phyloP scores from a whole-genome alignment of 2,888 invertebrate species.

The Prosopocoilus inquinatus region DNA sequence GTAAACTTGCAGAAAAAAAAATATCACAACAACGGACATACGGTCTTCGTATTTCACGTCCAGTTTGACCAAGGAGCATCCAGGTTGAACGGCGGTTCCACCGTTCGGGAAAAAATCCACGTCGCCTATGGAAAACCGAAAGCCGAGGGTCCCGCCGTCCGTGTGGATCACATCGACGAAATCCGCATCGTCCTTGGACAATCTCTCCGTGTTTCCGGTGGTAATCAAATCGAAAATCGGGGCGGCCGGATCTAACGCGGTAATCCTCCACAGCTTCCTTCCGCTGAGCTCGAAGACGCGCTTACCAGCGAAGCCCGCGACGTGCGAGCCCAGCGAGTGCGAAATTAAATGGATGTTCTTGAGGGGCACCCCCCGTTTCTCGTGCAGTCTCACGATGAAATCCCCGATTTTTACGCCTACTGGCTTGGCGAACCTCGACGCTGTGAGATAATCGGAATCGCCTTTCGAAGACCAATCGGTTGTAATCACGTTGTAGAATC shows the following conservation, averaged over 20 bases:
- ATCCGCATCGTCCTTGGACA: conserved; percentile 56
- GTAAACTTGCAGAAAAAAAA: not conserved
- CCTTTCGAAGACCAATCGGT: conserved; percentile 53
- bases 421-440: conserved; percentile 33
- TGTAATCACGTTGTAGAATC: conserved; percentile 52
- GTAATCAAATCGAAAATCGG: conserved; percentile 50
- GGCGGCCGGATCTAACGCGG: conserved; percentile 56
- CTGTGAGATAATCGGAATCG: conserved; percentile 37
- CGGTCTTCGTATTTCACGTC: conserved; percentile 33
- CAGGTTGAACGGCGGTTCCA: conserved; percentile 56
- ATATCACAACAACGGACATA: conserved; percentile 25
- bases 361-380: conserved; percentile 30
- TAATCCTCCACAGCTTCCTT: conserved; percentile 47
- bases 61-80: conserved; percentile 41
- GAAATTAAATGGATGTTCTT: conserved; percentile 31
- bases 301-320: conserved; percentile 39
- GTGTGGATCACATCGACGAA: conserved; percentile 64
- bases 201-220: conserved; percentile 47
- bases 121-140: conserved; percentile 49
- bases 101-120: conserved; percentile 61
- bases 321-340: conserved; percentile 41
- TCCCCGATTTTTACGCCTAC: conserved; percentile 38
- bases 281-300: conserved; percentile 28
- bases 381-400: conserved; percentile 29
- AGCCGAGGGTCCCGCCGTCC: conserved; percentile 55